A percentile compares a stretch with the other conserved stretches of the same genome.
phyloP scores from a whole-genome alignment of 2,797 vertebrate genomes.

The Melanotaenia trifasciata region DNA sequence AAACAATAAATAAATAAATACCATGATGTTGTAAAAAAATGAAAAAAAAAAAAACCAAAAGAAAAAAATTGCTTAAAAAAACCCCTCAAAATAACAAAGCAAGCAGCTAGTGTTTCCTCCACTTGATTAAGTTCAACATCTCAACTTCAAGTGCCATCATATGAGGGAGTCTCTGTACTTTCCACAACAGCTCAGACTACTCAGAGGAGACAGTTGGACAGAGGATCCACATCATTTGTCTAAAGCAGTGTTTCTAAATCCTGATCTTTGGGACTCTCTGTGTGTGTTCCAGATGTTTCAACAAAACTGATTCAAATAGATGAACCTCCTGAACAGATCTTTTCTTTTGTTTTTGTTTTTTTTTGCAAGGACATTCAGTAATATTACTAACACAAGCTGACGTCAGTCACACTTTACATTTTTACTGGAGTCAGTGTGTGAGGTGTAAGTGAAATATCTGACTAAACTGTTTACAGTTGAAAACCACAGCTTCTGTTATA shows the following conservation, averaged over 20 bases:
- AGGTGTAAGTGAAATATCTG: not conserved
- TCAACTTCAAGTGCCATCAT: constrained; percentile 1
- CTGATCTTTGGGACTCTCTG: no score
- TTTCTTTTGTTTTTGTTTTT: no score
- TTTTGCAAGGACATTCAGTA: no score
- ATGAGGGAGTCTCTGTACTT: constrained; percentile 41
- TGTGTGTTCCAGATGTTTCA: not conserved
- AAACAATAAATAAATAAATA: no score
- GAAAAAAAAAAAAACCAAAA: no score
- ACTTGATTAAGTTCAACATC: not conserved
- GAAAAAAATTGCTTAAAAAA: no score
- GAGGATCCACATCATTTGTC: not conserved
- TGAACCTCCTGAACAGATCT: no score
- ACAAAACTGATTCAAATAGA: not conserved
- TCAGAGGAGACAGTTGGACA: constrained; percentile 23
- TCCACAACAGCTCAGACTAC: constrained; percentile 42
- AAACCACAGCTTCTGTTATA: constrained; percentile 34
- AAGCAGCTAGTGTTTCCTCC: no score
- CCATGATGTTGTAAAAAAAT: no score
- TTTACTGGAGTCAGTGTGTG: not conserved
- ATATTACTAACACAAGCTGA: not conserved
- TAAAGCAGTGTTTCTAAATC: no score
- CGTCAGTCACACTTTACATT: not conserved
- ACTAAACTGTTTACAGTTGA: not conserved
- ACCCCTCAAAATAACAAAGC: no score